Base-by-base conservation (phyloP, 2,113 vertebrate genomes). In the Thunnus maccoyii region DNA sequence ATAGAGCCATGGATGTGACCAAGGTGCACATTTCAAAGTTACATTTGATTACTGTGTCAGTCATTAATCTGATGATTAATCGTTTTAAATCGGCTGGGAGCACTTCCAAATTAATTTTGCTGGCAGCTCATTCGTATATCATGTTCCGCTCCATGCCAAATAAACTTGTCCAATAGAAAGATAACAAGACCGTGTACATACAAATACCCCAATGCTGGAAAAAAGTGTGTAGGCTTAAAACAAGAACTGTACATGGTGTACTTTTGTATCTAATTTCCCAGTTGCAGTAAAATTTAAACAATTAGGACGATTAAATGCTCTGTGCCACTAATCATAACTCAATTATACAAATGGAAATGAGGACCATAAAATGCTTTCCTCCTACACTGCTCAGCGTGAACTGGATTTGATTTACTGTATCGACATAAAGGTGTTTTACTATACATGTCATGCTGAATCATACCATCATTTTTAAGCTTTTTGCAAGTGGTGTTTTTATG, bases 41-140 rank as follows among this genome's bases (percentile, higher is more conserved):
- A 20, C 20, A 18, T 16, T 12, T 54, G n/a, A 73, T 75, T 66
- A 65, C 51, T 61, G 36, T 78, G 55, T 71, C 14, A 25, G 57
- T 57, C 76, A 69, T 85, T 86, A 62, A 86, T 86, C 80, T 84
- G 65, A 62, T 72, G 54, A 86, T 83, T 76, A 85, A 87, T 87
- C 50, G 41, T 76, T 86, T 80, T 17, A 75, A 81, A 77, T 80
- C 51, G 13, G 41, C 41, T n/a, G 1, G 30, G 58, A 80, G 51
- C 46, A 17, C 50, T 36, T 82, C 55, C 52, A 82, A 72, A 84
- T 88, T 11, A 56, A 88, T 86, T 72, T 65, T 25, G 52, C 70
- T 78, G 64, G 25, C 56, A 76, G 22, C 56, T 76, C 72, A 80
- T 81, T 76, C 69, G 22, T 78, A 86, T 73, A 70, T 78, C 58